Percentiles rank a stretch among this genome's conserved stretches.
These are phyloP conservation scores for Troides aeacus DNA, from an alignment of 2,888 invertebrate genomes.

Conservation along the genomic window DNA sequence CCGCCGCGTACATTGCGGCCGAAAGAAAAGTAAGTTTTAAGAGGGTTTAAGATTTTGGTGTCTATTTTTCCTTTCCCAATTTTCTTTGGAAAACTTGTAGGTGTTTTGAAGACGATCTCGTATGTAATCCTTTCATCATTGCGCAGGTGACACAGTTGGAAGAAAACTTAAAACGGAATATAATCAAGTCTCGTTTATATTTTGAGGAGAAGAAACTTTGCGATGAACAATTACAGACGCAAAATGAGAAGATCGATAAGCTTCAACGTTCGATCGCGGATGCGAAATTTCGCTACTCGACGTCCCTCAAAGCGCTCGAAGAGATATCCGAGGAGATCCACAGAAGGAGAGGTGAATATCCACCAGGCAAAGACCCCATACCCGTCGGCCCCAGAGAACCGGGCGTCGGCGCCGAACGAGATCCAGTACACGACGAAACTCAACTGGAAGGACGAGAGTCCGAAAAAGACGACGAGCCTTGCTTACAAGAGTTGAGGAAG, in stretches of 20 bases:
- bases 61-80: background rate
- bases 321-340: conserved; percentile 96
- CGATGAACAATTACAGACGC: conserved; percentile 90
- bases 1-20: conserved; percentile 88
- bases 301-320: conserved; percentile 90
- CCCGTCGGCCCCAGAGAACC: conserved; percentile 82
- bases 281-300: conserved; percentile 90
- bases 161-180: conserved; percentile 89
- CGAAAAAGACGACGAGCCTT: conserved; percentile 75
- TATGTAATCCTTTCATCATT: background rate
- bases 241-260: conserved; percentile 90
- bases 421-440: conserved; percentile 67
- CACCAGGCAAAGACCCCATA: conserved; percentile 66
- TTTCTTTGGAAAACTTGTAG: background rate
- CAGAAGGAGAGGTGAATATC: conserved; percentile 81
- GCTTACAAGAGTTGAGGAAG: conserved; percentile 83
- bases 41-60: background rate
- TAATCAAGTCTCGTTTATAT: conserved; percentile 92
- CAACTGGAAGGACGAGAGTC: conserved; percentile 40
- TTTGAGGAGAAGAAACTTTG: conserved; percentile 94
- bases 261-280: conserved; percentile 88
- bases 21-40: conserved; percentile 83
- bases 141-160: conserved; percentile 87
- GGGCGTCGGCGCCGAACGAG: conserved; percentile 87
- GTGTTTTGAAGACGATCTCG: background rate